These are phyloP conservation scores for Mimumesa dahlbomi DNA, from an alignment of 2,888 invertebrate genomes.

Conservation along the genomic window DNA sequence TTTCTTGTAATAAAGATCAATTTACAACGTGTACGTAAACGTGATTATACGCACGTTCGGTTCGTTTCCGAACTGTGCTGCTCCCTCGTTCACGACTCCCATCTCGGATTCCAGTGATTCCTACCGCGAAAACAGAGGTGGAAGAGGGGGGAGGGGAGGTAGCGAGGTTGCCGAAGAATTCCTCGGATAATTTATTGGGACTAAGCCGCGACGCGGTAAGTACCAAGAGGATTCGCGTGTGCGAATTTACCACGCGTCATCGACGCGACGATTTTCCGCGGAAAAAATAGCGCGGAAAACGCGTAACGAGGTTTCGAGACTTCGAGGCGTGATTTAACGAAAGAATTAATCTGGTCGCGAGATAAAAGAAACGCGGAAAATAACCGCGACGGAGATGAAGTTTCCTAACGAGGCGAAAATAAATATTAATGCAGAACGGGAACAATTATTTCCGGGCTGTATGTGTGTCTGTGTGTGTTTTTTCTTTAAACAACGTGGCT, in stretches of 20 bases:
- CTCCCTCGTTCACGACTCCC: not conserved
- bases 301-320: too few relatives aligned
- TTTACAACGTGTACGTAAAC: conserved; percentile 75
- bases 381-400: too few relatives aligned
- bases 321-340: too few relatives aligned
- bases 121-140: conserved; percentile 10
- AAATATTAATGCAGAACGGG: too few relatives aligned
- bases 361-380: too few relatives aligned
- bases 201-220: conserved; percentile 45
- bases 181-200: conserved; percentile 50
- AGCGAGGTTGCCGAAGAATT: conserved; percentile 39
- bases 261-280: conserved; percentile 16
- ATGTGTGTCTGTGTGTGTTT: too few relatives aligned
- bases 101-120: conserved; percentile 7
- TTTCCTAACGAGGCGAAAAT: too few relatives aligned
- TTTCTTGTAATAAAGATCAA: conserved; percentile 80
- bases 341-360: too few relatives aligned
- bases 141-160: not conserved
- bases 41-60: not conserved
- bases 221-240: conserved; percentile 35
- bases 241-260: conserved; percentile 68
- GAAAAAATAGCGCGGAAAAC: conserved; percentile 1
- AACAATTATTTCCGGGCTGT: too few relatives aligned
- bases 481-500: too few relatives aligned
- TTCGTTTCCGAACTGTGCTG: too few relatives aligned